Evolutionary conservation across 2,888 invertebrate genomes (phyloP).

Genomic region (Ethmia dodecea): DNA sequence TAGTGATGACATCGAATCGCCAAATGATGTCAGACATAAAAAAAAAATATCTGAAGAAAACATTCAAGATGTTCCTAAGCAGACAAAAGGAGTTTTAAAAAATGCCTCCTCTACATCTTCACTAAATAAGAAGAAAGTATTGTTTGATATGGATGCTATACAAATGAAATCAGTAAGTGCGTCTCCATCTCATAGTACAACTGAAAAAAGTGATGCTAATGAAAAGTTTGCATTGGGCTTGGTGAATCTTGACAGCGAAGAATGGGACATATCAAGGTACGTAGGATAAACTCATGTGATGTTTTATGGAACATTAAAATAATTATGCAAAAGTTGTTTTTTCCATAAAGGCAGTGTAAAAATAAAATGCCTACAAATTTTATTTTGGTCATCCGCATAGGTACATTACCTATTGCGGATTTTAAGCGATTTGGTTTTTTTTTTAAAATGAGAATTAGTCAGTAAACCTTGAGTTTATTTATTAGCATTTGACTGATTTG

Average conservation of each 20-base stretch:
- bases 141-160: conserved; percentile 79
- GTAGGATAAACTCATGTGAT: no score
- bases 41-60: conserved; percentile 42
- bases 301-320: no score
- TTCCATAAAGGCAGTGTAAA: no score
- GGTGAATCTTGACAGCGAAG: conserved; percentile 63
- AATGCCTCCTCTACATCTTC: conserved; percentile 73
- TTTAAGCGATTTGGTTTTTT: no score
- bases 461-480: no score
- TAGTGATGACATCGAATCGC: conserved; percentile 43
- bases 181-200: conserved; percentile 68
- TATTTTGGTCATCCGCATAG: no score
- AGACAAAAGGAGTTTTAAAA: conserved; percentile 78
- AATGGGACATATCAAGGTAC: conserved; percentile 76
- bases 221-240: conserved; percentile 58
- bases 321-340: no score
- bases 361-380: no score
- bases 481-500: no score
- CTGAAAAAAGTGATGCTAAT: conserved; percentile 55
- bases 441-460: no score
- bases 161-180: conserved; percentile 73
- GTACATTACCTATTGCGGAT: no score
- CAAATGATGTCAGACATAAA: conserved; percentile 31
- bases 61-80: conserved; percentile 32
- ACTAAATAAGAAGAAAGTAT: conserved; percentile 79